Evolutionary conservation across 1,140 invertebrate genomes (phyloP), one percentile per base, ranked within the genome.

Genomic region (Antheraea mylitta): DNA sequence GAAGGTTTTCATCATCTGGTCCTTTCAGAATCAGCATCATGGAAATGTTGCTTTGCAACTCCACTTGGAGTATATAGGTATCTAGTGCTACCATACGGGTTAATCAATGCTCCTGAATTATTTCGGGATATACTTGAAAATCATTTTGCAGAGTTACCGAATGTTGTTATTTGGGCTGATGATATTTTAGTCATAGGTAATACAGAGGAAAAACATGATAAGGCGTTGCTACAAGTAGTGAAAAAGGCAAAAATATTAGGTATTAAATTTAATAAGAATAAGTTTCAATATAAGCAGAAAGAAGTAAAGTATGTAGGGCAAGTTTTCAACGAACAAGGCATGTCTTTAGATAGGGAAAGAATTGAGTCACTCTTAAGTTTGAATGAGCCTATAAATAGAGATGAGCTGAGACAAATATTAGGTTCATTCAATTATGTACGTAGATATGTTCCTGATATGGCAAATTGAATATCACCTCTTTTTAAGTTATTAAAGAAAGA

Each of bases 291-390:
- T 72, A 62, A 60, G 45, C 18, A 69, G 48, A 59, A 58, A 58
- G 67, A 78, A 48, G 70, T 91, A 10, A 82, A 74, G 19, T 92
- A 84, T 74, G 64, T 92, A n/a, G 91, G 88, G 67, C 66, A 71
- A 36, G 16, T 71, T 6, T 71, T 71, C 61, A 48, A 16, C 30
- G 64, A 63, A 58, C 59, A n/a, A n/a, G n/a, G n/a, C n/a, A n/a
- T n/a, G n/a, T n/a, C n/a, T n/a, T n/a, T n/a, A n/a, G n/a, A n/a
- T n/a, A n/a, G n/a, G n/a, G n/a, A n/a, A n/a, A n/a, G n/a, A n/a
- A n/a, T n/a, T n/a, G n/a, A n/a, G n/a, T n/a, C n/a, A n/a, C n/a
- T n/a, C n/a, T n/a, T n/a, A n/a, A n/a, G n/a, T n/a, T n/a, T n/a
- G n/a, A n/a, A n/a, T n/a, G n/a, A n/a, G n/a, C n/a, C n/a, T n/a